Evolutionary conservation across 2,888 invertebrate genomes (phyloP).

Genomic region (Tinea pellionella): DNA sequence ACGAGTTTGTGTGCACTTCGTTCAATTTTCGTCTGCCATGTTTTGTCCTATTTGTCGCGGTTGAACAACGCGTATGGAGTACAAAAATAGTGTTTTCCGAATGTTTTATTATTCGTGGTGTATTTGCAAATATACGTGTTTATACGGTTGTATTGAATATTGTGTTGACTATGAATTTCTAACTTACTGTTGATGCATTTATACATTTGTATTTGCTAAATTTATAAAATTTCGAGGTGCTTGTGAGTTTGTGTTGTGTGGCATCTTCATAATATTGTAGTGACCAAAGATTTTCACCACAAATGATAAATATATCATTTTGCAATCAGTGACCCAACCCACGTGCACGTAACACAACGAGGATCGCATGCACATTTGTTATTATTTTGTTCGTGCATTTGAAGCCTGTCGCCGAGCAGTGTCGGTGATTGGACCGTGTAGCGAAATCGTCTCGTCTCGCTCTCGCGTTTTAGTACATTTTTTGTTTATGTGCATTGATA

Average conservation of each 20-base stretch:
- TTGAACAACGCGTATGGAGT: conserved; percentile 61
- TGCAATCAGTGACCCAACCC: conserved; percentile 56
- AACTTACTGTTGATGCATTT: background rate
- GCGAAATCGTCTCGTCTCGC: conserved; percentile 50
- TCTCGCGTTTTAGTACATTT: conserved; percentile 27
- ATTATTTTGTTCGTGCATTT: conserved; percentile 78
- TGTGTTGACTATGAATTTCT: conserved; percentile 16
- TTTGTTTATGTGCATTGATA: conserved; percentile 26
- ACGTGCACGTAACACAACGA: conserved; percentile 62
- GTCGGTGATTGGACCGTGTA: conserved; percentile 45
- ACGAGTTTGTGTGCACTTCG: conserved; percentile 43
- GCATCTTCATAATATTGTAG: background rate
- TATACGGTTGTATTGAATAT: conserved; percentile 15
- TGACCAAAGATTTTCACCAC: background rate
- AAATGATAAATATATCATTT: background rate
- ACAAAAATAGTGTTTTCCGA: conserved; percentile 53
- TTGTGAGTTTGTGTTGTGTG: conserved; percentile 28
- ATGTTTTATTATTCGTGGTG: conserved; percentile 59
- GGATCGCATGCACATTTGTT: conserved; percentile 76
- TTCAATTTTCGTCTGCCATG: conserved; percentile 61
- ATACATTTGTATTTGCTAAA: conserved; percentile 38
- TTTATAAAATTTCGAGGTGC: conserved; percentile 50
- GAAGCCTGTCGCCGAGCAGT: conserved; percentile 59
- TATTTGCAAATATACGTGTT: conserved; percentile 53
- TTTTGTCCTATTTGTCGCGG: conserved; percentile 70